phyloP scores from a whole-genome alignment of 1,140 invertebrate genomes.

The Drosophila bocki region DNA sequence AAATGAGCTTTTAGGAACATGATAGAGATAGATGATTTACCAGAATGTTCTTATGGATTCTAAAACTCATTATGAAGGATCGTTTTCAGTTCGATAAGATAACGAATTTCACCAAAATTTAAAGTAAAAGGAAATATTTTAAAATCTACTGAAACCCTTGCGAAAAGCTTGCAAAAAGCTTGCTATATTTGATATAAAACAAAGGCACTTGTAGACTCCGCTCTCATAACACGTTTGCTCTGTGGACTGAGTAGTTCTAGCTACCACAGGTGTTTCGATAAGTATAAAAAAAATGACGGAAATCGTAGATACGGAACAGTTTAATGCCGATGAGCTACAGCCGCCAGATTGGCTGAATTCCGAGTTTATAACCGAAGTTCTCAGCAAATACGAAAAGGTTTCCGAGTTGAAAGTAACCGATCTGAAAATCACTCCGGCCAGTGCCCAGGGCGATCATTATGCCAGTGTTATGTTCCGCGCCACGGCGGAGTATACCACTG shows the following conservation, averaged over 20 bases:
- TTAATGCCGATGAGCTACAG: constrained; percentile 66
- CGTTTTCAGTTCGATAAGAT: not conserved
- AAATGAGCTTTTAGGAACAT: not conserved
- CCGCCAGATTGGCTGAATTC: constrained; percentile 64
- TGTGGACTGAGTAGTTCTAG: not conserved
- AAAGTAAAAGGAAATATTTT: not conserved
- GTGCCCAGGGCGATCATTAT: constrained; percentile 75
- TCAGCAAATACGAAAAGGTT: constrained; percentile 36
- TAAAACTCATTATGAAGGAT: not conserved
- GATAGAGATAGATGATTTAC: not conserved
- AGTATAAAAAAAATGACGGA: constrained; percentile 30
- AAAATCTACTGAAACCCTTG: not conserved
- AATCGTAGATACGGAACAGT: constrained; percentile 34
- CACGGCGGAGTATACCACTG: constrained; percentile 13
- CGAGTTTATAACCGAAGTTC: constrained; percentile 47
- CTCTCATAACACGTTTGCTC: not conserved
- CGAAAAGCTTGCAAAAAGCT: constrained; percentile 19
- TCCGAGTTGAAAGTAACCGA: constrained; percentile 30
- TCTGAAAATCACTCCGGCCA: constrained; percentile 53
- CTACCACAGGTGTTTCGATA: not conserved
- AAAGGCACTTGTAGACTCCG: not conserved
- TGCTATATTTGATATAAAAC: not conserved
- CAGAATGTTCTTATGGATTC: not conserved
- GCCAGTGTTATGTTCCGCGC: constrained; percentile 73
- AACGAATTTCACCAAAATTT: not conserved